Conservation (phyloP, 1,140 invertebrate genomes). For the Liolophura sinensis region DNA sequence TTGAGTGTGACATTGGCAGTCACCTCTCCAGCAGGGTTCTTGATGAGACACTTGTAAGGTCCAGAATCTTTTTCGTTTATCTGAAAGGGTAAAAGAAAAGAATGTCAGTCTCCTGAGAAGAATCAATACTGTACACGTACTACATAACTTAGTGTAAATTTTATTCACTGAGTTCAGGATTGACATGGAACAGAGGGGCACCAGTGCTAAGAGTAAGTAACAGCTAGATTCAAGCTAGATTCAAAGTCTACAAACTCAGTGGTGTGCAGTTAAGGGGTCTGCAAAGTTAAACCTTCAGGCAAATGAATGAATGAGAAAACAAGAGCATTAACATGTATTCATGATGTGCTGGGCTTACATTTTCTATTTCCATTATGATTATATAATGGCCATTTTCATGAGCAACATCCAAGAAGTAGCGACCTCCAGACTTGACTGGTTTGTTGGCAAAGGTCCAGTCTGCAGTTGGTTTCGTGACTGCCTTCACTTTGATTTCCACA, state of each 20-base stretch:
- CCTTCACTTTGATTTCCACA: conserved; percentile 36
- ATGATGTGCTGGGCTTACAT: conserved; percentile 33
- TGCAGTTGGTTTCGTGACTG: conserved; percentile 37
- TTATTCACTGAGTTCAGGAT: too few relatives aligned
- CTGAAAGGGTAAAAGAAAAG: conserved; percentile 13
- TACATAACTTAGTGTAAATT: too few relatives aligned
- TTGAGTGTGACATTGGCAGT: conserved; percentile 79
- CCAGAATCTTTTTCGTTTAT: conserved; percentile 73
- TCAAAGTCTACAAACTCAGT: too few relatives aligned
- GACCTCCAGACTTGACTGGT: conserved; percentile 45
- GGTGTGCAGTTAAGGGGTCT: too few relatives aligned
- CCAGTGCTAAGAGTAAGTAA: too few relatives aligned
- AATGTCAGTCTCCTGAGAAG: too few relatives aligned
- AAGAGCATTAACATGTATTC: neutral
- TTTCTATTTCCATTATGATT: conserved; percentile 38
- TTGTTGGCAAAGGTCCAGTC: conserved; percentile 47
- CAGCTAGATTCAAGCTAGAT: too few relatives aligned
- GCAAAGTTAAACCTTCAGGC: too few relatives aligned
- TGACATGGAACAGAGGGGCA: too few relatives aligned
- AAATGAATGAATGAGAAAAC: neutral
- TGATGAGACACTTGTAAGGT: conserved; percentile 82
- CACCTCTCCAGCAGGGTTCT: conserved; percentile 88
- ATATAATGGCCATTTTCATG: conserved; percentile 37
- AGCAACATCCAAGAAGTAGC: conserved; percentile 42
- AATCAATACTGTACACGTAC: too few relatives aligned